phyloP scores from a whole-genome alignment of 2,797 vertebrate genomes.

The Threskiornis aethiopicus region DNA sequence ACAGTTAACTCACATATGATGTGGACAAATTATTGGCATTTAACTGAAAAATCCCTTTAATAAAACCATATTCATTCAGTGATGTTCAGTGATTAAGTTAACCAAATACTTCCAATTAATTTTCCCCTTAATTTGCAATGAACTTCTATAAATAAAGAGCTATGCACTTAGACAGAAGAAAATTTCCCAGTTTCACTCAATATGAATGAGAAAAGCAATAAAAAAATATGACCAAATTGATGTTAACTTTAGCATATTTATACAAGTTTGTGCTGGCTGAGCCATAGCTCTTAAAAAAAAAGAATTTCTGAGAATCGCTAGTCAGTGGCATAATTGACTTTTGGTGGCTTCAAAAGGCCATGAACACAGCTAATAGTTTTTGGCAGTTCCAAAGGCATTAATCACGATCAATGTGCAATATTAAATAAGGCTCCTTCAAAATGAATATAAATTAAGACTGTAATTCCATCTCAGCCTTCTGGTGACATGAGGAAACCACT shows the following conservation, averaged over 20 bases:
- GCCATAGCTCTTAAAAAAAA: background rate
- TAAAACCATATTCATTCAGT: background rate
- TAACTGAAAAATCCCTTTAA: slow-evolving; percentile 32
- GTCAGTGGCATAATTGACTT: slow-evolving; percentile 12
- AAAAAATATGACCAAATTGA: background rate
- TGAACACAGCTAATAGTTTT: slow-evolving; percentile 31
- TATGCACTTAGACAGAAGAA: background rate
- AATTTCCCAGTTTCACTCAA: background rate
- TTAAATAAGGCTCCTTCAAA: slow-evolving; percentile 59
- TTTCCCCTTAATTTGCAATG: background rate
- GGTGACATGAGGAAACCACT: slow-evolving; percentile 42
- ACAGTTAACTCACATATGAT: background rate
- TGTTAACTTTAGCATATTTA: background rate
- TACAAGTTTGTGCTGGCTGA: background rate
- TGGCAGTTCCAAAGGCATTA: slow-evolving; percentile 40
- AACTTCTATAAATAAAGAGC: slow-evolving; percentile 1
- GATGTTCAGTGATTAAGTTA: background rate
- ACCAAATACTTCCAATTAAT: slow-evolving; percentile 13
- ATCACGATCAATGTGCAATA: slow-evolving; percentile 39
- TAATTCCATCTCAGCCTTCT: slow-evolving; percentile 53
- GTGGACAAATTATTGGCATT: background rate
- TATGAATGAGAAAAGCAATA: background rate
- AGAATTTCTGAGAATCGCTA: background rate
- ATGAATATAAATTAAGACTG: slow-evolving; percentile 45
- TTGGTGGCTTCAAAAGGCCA: slow-evolving; percentile 28